These are phyloP conservation scores for Prionace glauca DNA, from an alignment of 2,797 vertebrate species.

Conservation along the genomic window DNA sequence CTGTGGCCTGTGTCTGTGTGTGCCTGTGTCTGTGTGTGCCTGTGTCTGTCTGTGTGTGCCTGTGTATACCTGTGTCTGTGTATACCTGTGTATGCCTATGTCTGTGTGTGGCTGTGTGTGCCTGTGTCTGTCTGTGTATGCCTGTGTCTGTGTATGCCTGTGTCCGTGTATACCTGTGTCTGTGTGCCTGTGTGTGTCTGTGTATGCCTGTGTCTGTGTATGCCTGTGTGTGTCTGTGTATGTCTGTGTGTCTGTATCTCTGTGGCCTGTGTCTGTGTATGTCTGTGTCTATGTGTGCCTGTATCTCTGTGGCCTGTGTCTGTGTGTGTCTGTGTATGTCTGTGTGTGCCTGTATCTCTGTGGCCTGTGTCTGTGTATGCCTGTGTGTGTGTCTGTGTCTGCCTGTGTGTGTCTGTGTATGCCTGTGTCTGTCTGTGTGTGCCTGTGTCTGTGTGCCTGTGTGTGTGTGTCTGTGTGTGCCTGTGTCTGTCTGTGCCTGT, in stretches of 20 bases:
- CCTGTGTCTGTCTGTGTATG: not conserved
- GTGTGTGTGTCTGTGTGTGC: not conserved
- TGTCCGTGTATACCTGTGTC: not conserved
- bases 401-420: not conserved
- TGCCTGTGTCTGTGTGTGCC: not conserved
- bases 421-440: not conserved
- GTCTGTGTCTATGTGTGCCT: not conserved
- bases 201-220: not conserved
- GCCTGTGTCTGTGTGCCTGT: not conserved
- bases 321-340: not conserved
- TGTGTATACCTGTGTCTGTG: not conserved
- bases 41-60: too few relatives aligned
- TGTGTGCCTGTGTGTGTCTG: not conserved
- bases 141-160: not conserved
- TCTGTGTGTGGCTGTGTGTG: accelerated
- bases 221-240: too few relatives aligned
- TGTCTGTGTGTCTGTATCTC: too few relatives aligned
- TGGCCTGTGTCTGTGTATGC: not conserved
- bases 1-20: not conserved
- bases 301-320: not conserved
- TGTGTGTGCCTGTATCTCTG: not conserved
- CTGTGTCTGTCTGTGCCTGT: not conserved
- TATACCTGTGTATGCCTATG: not conserved
- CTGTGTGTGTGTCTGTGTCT: too few relatives aligned
- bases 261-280: not conserved